These are phyloP conservation scores for Cheilosia scutellata DNA, from an alignment of 2,888 invertebrate genomes.

Conservation along the genomic window DNA sequence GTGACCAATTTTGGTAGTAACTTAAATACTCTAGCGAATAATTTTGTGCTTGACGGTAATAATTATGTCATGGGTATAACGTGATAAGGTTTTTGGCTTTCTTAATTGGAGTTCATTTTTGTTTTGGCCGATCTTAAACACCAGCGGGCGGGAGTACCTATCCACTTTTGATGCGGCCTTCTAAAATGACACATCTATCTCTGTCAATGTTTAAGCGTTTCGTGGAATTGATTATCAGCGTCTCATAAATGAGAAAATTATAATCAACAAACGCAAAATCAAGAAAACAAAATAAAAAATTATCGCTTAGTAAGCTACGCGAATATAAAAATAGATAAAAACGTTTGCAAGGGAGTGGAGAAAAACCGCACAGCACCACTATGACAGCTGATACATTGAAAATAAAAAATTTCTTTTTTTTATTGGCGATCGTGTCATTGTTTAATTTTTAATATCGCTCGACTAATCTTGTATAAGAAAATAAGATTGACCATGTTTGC, in stretches of 20 bases:
- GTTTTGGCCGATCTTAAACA: background rate
- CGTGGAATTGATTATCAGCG: too few relatives aligned
- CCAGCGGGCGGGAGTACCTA: background rate
- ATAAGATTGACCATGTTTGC: too few relatives aligned
- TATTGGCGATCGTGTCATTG: background rate
- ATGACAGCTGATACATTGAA: background rate
- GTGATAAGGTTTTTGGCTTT: slow-evolving; percentile 12
- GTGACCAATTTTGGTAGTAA: background rate
- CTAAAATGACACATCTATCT: background rate
- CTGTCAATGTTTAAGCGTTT: background rate
- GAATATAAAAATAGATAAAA: background rate
- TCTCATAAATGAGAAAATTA: too few relatives aligned
- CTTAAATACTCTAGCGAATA: background rate
- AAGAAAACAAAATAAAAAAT: too few relatives aligned
- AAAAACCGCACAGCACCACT: background rate
- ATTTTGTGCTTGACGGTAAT: background rate
- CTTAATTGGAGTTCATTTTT: background rate
- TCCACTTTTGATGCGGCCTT: background rate
- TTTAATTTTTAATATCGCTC: background rate
- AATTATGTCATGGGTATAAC: slow-evolving; percentile 27
- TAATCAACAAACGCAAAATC: too few relatives aligned
- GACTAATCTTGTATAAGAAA: too few relatives aligned
- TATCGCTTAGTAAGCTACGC: background rate
- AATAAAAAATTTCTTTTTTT: background rate
- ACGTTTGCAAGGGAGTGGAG: background rate